Percentiles rank a stretch among this genome's conserved stretches.
These are phyloP conservation scores for Eretmocerus hayati DNA, from an alignment of 2,888 invertebrate genomes.

Conservation along the genomic window DNA sequence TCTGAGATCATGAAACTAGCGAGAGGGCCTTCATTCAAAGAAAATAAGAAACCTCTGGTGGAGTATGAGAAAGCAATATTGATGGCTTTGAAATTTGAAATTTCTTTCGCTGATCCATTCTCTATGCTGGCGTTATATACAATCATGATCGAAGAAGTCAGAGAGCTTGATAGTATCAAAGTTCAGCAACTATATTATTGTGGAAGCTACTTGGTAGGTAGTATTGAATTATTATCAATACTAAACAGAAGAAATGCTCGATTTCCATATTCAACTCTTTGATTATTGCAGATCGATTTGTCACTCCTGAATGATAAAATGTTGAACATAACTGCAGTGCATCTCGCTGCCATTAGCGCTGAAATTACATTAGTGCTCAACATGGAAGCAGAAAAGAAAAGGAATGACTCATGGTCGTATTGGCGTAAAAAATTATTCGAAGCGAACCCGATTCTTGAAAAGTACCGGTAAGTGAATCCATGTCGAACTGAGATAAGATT, in stretches of 20 bases:
- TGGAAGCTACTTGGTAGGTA: slow-evolving; percentile 32
- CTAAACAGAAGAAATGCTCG: too few relatives aligned
- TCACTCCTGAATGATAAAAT: slow-evolving; percentile 30
- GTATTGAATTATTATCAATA: too few relatives aligned
- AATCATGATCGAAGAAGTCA: slow-evolving; percentile 5
- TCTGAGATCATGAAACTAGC: slow-evolving; percentile 22
- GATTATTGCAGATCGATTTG: slow-evolving; percentile 31
- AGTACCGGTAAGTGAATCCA: slow-evolving; percentile 6
- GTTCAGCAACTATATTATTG: slow-evolving; percentile 23
- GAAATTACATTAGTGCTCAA: slow-evolving; percentile 27
- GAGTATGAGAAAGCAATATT: slow-evolving; percentile 31
- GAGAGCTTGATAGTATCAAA: neutral
- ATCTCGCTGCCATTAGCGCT: slow-evolving; percentile 25
- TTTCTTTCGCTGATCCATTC: slow-evolving; percentile 31
- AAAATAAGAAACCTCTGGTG: slow-evolving; percentile 15
- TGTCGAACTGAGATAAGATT: neutral
- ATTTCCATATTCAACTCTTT: too few relatives aligned
- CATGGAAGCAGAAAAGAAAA: slow-evolving; percentile 13
- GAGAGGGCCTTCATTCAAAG: slow-evolving; percentile 13
- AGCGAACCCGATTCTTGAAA: slow-evolving; percentile 3
- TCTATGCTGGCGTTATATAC: slow-evolving; percentile 24
- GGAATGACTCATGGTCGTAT: slow-evolving; percentile 19
- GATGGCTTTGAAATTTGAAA: slow-evolving; percentile 27
- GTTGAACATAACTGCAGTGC: slow-evolving; percentile 16
- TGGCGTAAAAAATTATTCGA: slow-evolving; percentile 20